A percentile compares a stretch with the other conserved stretches of the same genome.
Conservation (phyloP, 2,888 invertebrate species). For the Catonia carolina region DNA sequence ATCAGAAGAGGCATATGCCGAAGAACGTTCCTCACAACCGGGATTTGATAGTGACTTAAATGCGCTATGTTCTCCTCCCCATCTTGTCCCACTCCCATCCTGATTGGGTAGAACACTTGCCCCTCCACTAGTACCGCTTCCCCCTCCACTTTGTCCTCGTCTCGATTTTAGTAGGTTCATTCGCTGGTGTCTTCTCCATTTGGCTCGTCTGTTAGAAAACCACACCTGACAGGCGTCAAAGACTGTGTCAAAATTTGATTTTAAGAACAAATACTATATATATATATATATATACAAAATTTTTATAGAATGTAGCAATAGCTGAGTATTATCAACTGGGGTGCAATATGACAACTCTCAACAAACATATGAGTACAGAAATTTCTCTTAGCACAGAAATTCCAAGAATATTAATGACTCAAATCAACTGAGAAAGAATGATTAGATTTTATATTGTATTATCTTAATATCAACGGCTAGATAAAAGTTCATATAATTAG, state of each 20-base stretch:
- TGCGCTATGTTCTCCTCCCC: conserved; percentile 86
- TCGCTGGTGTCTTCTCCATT: conserved; percentile 95
- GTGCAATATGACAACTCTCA: no score
- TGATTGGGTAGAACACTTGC: conserved; percentile 18
- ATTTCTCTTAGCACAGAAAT: no score
- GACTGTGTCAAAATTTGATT: conserved; percentile 1
- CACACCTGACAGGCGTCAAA: conserved; percentile 82
- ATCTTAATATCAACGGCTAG: no score
- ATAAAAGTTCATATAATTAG: no score
- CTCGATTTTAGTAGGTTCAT: conserved; percentile 86
- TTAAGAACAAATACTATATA: background rate
- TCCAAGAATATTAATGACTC: no score
- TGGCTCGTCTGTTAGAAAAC: conserved; percentile 99
- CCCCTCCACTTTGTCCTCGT: conserved; percentile 43
- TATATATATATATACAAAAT: no score
- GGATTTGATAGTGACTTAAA: conserved; percentile 60
- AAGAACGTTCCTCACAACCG: conserved; percentile 39
- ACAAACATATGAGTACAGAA: no score
- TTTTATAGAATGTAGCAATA: no score
- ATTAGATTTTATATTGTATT: no score
- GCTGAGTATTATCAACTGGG: no score
- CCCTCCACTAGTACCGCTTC: conserved; percentile 43
- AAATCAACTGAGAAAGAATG: no score
- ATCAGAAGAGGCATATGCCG: conserved; percentile 34
- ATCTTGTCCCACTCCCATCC: conserved; percentile 53